Evolutionary conservation across 2,113 vertebrate species (phyloP), one percentile per base, ranked within the genome.

Genomic region (Pedionomus torquatus): DNA sequence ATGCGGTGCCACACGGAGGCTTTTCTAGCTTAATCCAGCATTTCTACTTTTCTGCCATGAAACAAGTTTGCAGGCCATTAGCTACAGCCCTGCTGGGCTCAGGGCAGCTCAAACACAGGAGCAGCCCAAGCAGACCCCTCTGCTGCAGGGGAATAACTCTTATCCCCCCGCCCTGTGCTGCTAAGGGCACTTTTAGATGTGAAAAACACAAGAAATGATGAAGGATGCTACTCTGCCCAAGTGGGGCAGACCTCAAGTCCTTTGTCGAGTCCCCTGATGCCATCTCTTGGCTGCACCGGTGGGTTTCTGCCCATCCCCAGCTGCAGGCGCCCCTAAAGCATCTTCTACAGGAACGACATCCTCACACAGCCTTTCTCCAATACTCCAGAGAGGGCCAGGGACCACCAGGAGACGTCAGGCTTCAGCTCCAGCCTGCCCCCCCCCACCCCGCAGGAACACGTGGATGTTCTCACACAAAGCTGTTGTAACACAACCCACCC

Each of bases 401-500:
- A 83, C 52, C 57, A 75, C 28, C 3, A 1, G 54, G 37, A 18
- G 51, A 49, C 0, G 1, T 2, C 31, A 25, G 55, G 37, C 52
- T 61, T 0, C 44, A 21, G 48, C 70, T 52, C 16, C 17, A 65
- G 9, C 12, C 11, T 17, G n/a, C n/a, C 13, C n/a, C 10, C n/a
- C 57, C 13, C 1, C 4, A 5, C 33, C 19, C 48, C 63, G 1
- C 2, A 1, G 54, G 44, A 39, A 16, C 9, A 26, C 37, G 61
- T 3, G 1, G 4, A 35, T 30, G 48, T 55, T 71, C 91, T 84
- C 76, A 14, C 43, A 74, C 25, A 28, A 37, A 44, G 75, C 82
- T 94, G 77, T 25, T 39, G 63, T 61, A 81, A 95, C 76, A n/a
- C 90, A 90, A 92, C 79, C 84, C 93, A 89, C 95, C 64, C 83